phyloP scores from a whole-genome alignment of 2,797 vertebrate genomes.

The Rhinella marina region DNA sequence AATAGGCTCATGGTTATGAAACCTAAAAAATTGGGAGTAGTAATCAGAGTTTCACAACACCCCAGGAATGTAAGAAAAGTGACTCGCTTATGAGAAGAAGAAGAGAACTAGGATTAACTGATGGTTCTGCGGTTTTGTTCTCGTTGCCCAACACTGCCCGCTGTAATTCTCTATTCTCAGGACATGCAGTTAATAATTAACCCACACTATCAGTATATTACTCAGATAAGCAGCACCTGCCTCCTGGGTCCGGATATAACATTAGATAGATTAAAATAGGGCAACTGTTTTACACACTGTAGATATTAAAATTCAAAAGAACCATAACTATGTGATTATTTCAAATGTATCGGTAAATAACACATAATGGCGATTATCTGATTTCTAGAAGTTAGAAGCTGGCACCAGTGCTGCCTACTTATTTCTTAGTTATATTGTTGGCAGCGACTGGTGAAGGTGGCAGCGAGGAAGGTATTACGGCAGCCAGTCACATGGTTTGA shows the following conservation, averaged over 20 bases:
- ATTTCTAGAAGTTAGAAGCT: not conserved
- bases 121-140: not conserved
- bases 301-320: not conserved
- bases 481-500: not conserved
- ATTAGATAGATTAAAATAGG: not conserved
- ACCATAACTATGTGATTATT: not conserved
- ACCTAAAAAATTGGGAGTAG: not conserved
- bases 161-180: not conserved
- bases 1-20: not conserved
- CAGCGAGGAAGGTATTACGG: not conserved
- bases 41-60: not conserved
- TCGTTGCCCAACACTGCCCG: not conserved
- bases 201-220: not conserved
- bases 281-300: not conserved
- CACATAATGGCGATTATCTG: not conserved
- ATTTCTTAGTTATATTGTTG: not conserved
- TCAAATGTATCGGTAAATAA: no score
- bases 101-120: not conserved
- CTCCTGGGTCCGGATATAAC: not conserved
- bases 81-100: not conserved
- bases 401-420: not conserved
- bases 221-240: constrained; percentile 14
- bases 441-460: not conserved
- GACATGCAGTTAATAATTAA: not conserved
- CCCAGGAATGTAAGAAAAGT: not conserved